Conservation (phyloP, 1,140 invertebrate species). For the Hycleus phaleratus region DNA sequence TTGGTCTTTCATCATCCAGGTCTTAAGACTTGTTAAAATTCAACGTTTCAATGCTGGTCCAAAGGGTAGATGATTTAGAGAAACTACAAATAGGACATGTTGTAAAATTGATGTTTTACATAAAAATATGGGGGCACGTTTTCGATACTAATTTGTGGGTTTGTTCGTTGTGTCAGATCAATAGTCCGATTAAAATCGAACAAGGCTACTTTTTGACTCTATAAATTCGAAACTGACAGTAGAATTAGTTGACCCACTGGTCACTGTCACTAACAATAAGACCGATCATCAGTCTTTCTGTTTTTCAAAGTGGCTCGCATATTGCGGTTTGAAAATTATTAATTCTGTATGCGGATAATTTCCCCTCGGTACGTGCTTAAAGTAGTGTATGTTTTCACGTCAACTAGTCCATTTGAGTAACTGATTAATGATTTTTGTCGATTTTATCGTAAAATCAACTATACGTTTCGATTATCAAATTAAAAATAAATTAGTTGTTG, state of each 20-base stretch:
- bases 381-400: conserved; percentile 22
- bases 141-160: conserved; percentile 28
- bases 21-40: conserved; percentile 18
- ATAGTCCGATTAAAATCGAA: conserved; percentile 24
- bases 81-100: too few species aligned
- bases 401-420: neutral
- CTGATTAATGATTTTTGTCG: too few species aligned
- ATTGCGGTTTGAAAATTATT: too few species aligned
- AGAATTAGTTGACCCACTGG: conserved; percentile 10
- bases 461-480: conserved; percentile 11
- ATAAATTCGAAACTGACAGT: conserved; percentile 9
- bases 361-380: conserved; percentile 12
- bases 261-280: conserved; percentile 9
- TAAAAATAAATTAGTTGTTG: conserved; percentile 27
- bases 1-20: conserved; percentile 23
- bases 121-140: conserved; percentile 2
- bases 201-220: conserved; percentile 7
- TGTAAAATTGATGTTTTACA: neutral
- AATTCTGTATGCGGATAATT: conserved; percentile 13
- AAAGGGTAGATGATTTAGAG: too few species aligned
- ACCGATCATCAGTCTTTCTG: neutral
- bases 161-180: conserved; percentile 31
- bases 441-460: too few species aligned
- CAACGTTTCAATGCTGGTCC: neutral
- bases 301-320: too few species aligned